Conservation (phyloP, 2,797 vertebrate species). For the Gephyroberyx darwinii region DNA sequence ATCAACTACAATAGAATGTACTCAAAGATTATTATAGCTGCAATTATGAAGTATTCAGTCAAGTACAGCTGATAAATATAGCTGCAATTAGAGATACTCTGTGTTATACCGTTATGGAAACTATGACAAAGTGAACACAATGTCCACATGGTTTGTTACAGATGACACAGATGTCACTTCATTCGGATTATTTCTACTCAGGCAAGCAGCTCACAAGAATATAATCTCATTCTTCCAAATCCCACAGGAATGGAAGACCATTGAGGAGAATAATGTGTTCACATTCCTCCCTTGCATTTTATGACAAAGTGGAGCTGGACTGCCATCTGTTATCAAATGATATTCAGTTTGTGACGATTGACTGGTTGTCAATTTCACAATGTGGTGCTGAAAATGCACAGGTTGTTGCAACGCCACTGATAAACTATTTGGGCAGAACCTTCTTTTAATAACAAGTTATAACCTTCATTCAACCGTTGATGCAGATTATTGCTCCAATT, state of each 20-base stretch:
- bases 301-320: conserved; percentile 33
- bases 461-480: conserved; percentile 57
- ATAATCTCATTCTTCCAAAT: conserved; percentile 1
- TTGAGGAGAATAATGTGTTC: conserved; percentile 35
- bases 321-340: conserved; percentile 38
- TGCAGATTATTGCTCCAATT: conserved; percentile 63
- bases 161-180: conserved; percentile 20
- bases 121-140: conserved; percentile 3
- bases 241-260: conserved; percentile 5
- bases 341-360: conserved; percentile 19
- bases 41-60: not conserved
- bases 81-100: not conserved
- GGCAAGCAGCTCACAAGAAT: conserved; percentile 22
- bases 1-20: not conserved
- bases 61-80: conserved; percentile 61
- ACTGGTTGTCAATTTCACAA: conserved; percentile 59
- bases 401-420: conserved; percentile 43
- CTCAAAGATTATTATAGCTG: not conserved
- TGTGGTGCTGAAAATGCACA: conserved; percentile 31
- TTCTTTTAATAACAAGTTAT: conserved; percentile 69
- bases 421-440: conserved; percentile 41
- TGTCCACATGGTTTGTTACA: not conserved
- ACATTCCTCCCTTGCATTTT: conserved; percentile 10
- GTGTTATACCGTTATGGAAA: not conserved
- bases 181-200: conserved; percentile 30